These are phyloP conservation scores for Balaeniceps rex DNA, from an alignment of 2,113 vertebrate genomes.

Conservation along the genomic window DNA sequence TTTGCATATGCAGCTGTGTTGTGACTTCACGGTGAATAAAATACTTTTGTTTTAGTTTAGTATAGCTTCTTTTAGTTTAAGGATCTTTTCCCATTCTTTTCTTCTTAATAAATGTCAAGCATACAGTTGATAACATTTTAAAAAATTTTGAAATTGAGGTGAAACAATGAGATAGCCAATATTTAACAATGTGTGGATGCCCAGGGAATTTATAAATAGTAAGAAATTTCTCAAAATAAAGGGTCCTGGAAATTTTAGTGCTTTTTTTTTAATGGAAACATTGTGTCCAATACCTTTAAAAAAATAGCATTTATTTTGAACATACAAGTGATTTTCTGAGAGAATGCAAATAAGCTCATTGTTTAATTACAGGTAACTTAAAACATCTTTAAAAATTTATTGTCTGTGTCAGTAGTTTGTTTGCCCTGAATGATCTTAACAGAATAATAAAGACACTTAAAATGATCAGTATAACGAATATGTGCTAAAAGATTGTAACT, in stretches of 20 bases:
- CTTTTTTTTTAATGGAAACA: not conserved
- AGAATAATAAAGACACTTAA: not conserved
- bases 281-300: not conserved
- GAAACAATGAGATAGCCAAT: not conserved
- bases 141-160: not conserved
- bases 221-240: not conserved
- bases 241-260: fast-evolving
- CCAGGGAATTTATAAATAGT: not conserved
- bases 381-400: not conserved
- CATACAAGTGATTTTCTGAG: not conserved
- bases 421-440: not conserved
- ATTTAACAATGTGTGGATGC: not conserved
- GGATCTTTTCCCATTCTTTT: not conserved
- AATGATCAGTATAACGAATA: not conserved
- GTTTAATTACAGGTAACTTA: not conserved
- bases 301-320: not conserved
- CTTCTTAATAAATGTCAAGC: not conserved
- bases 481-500: not conserved
- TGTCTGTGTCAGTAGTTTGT: not conserved
- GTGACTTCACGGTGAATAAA: not conserved
- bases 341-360: not conserved
- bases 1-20: not conserved
- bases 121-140: not conserved
- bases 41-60: not conserved
- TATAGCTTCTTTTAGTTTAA: not conserved